Percentiles rank a stretch among this genome's conserved stretches.
These are phyloP conservation scores for Arctocebus calabarensis DNA, from an alignment of 2,797 vertebrate genomes.

Conservation along the genomic window DNA sequence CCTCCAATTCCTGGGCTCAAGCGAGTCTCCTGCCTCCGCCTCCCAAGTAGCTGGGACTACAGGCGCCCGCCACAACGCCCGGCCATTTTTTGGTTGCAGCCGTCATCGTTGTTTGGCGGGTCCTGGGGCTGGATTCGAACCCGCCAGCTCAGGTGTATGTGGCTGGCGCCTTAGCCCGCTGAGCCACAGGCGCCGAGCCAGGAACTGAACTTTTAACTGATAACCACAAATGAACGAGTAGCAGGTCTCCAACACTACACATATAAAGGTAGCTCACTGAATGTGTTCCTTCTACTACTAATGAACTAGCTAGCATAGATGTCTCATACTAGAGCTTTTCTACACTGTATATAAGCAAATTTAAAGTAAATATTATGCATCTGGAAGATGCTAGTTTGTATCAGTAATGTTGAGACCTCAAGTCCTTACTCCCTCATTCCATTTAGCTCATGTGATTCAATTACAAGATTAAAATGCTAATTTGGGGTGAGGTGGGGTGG, in stretches of 20 bases:
- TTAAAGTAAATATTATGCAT: constrained; percentile 64
- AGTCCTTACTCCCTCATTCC: constrained; percentile 60
- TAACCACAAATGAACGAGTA: constrained; percentile 34
- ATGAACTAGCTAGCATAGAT: neutral
- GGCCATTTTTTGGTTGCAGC: no score
- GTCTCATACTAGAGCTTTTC: neutral
- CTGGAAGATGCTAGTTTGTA: constrained; percentile 48
- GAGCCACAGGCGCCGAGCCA: neutral
- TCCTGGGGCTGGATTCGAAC: no score
- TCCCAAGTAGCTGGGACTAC: no score
- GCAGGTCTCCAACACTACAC: neutral
- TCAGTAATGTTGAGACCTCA: neutral
- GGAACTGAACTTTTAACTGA: constrained; percentile 73
- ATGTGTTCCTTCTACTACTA: neutral
- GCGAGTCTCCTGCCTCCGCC: no score
- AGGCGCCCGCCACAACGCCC: no score
- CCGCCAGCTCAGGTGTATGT: no score
- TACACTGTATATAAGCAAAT: neutral
- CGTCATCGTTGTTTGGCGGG: no score
- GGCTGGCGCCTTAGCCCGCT: no score
- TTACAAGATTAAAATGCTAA: neutral
- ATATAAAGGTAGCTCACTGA: constrained; percentile 66
- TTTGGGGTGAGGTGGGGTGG: neutral
- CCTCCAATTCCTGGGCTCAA: no score
- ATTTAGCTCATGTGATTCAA: neutral